phyloP scores from a whole-genome alignment of 2,888 invertebrate genomes.

The Synergus laeviventris region DNA sequence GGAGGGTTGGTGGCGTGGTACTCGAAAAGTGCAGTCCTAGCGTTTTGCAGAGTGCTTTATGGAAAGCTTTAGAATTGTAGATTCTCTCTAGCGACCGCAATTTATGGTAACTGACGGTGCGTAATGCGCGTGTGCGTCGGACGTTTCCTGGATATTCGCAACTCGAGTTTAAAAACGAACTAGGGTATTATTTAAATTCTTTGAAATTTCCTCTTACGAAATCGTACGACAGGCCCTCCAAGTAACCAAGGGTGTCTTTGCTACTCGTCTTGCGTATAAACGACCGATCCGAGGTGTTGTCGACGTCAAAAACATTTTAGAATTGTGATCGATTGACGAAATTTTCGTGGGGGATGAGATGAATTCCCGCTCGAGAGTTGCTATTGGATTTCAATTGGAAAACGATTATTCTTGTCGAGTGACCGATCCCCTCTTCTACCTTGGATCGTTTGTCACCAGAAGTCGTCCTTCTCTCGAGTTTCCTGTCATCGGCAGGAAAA shows the following conservation, averaged over 20 bases:
- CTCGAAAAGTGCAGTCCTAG: conserved; percentile 75
- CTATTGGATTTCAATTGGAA: conserved; percentile 75
- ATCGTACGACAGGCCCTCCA: conserved; percentile 42
- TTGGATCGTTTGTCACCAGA: conserved; percentile 62
- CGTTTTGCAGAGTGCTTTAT: conserved; percentile 76
- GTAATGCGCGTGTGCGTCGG: conserved; percentile 45
- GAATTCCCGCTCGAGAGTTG: conserved; percentile 49
- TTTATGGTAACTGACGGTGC: conserved; percentile 55
- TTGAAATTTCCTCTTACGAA: conserved; percentile 50
- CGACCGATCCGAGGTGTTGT: conserved; percentile 52
- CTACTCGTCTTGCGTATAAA: conserved; percentile 28
- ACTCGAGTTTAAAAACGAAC: conserved; percentile 51
- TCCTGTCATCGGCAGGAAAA: conserved; percentile 42
- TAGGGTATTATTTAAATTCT: conserved; percentile 70
- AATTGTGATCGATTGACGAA: conserved; percentile 66
- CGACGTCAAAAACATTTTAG: conserved; percentile 70
- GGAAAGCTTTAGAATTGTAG: conserved; percentile 76
- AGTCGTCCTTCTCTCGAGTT: conserved; percentile 38
- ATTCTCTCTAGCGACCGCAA: conserved; percentile 63
- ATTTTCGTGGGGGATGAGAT: conserved; percentile 24
- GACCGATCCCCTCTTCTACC: conserved; percentile 60
- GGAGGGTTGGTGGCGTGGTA: conserved; percentile 57
- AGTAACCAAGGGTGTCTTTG: conserved; percentile 27
- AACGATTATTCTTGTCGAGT: conserved; percentile 74
- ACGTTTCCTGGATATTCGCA: conserved; percentile 43